Evolutionary conservation across 35 echinoderm and acorn worm genomes (phyloP).

Genomic region (Acanthaster planci): DNA sequence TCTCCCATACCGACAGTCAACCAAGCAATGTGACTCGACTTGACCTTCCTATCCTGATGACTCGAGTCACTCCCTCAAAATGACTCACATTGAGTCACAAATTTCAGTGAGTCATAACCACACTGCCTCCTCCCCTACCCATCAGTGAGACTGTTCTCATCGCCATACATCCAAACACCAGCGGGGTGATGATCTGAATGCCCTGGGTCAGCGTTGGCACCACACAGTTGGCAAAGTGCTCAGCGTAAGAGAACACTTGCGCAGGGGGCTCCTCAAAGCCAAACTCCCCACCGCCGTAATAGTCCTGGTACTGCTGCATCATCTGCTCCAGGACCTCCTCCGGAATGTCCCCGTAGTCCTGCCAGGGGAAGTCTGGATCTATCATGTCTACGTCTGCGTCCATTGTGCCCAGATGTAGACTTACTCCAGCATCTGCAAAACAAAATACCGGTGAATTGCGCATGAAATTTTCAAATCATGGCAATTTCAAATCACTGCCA

Average conservation of each 20-base stretch:
- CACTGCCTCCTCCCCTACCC: constrained; percentile 9
- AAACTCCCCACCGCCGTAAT: constrained; percentile 45
- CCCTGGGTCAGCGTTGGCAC: constrained; percentile 59
- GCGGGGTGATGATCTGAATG: constrained; percentile 63
- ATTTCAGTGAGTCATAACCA: background rate
- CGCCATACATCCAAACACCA: constrained; percentile 53
- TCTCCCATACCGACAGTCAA: background rate
- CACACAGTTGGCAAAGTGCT: constrained; percentile 62
- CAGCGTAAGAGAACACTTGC: constrained; percentile 36
- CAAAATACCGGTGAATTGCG: too few species aligned
- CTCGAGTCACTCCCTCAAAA: background rate
- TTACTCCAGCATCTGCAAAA: too few species aligned
- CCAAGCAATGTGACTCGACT: background rate
- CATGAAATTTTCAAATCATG: too few species aligned
- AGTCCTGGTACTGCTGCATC: constrained; percentile 49
- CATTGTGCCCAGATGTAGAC: background rate
- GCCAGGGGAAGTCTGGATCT: constrained; percentile 25
- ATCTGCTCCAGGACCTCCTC: constrained; percentile 39
- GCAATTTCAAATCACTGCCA: too few species aligned
- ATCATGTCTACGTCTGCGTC: constrained; percentile 11
- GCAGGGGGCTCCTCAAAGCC: background rate
- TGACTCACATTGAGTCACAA: background rate
- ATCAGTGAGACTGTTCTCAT: constrained; percentile 48
- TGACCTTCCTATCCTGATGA: background rate
- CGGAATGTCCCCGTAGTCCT: constrained; percentile 35